These are phyloP conservation scores for Callospermophilus lateralis DNA, from an alignment of 2,113 vertebrate genomes.

Conservation along the genomic window DNA sequence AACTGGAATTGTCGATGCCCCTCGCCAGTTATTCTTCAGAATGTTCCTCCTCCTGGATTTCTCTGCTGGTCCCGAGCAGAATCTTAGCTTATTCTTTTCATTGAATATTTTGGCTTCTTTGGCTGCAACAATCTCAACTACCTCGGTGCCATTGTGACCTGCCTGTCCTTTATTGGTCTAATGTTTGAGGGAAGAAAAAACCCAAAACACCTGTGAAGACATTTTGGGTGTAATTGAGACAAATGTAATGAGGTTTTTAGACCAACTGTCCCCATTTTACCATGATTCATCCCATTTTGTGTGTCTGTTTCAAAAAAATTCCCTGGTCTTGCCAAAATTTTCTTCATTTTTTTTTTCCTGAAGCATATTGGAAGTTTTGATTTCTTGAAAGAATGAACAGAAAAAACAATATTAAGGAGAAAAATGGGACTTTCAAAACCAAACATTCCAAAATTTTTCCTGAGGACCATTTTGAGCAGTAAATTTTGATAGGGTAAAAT, in stretches of 20 bases:
- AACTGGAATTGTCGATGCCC: not conserved
- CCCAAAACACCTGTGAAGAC: not conserved
- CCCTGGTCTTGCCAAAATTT: not conserved
- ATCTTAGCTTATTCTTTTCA: not conserved
- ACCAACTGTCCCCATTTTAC: not conserved
- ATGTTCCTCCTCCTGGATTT: not conserved
- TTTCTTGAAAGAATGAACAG: not conserved
- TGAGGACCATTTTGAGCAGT: not conserved
- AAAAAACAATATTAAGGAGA: not conserved
- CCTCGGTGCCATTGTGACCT: not conserved
- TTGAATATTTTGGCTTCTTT: not conserved
- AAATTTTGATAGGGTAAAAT: not conserved
- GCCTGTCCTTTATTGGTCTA: not conserved
- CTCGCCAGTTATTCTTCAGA: not conserved
- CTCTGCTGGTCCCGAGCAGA: not conserved
- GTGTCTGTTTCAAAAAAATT: not conserved
- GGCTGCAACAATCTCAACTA: not conserved
- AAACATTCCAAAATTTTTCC: not conserved
- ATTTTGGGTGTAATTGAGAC: not conserved
- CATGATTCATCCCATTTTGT: not conserved
- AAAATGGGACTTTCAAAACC: conserved; percentile 20
- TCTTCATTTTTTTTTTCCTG: not conserved
- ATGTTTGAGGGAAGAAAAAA: not conserved
- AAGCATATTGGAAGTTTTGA: not conserved
- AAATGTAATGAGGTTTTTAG: not conserved